Conservation (phyloP, 2,113 vertebrate genomes). For the Tursiops truncatus region DNA sequence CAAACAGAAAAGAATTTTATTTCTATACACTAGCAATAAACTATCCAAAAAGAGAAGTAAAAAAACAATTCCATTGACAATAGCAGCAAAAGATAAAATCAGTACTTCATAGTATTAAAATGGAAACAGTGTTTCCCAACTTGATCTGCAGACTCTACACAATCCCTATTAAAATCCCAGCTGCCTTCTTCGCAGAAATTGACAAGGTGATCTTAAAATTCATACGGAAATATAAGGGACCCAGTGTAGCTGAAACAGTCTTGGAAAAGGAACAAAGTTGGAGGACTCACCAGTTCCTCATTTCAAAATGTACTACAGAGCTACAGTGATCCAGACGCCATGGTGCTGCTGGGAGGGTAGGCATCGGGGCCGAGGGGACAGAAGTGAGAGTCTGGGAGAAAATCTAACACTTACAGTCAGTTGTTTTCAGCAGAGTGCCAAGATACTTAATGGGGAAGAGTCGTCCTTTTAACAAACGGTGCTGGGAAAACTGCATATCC, state of each 20-base stretch:
- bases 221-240: background rate
- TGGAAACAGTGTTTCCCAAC: background rate
- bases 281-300: background rate
- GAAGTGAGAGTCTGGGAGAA: background rate
- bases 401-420: background rate
- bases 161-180: background rate
- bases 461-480: too few relatives aligned
- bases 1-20: too few relatives aligned
- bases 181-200: background rate
- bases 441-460: too few relatives aligned
- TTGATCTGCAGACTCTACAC: background rate
- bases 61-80: too few relatives aligned
- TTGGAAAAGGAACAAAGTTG: background rate
- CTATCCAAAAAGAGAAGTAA: too few relatives aligned
- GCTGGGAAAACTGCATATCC: too few relatives aligned
- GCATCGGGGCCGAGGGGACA: background rate
- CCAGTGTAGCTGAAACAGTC: background rate
- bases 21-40: too few relatives aligned
- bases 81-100: background rate
- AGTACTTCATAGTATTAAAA: background rate
- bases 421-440: background rate
- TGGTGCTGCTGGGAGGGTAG: background rate
- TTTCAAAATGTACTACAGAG: background rate
- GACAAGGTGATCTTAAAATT: background rate
- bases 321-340: rapidly evolving